Evolutionary conservation across 2,797 vertebrate genomes (phyloP).

Genomic region (Podarcis siculus): DNA sequence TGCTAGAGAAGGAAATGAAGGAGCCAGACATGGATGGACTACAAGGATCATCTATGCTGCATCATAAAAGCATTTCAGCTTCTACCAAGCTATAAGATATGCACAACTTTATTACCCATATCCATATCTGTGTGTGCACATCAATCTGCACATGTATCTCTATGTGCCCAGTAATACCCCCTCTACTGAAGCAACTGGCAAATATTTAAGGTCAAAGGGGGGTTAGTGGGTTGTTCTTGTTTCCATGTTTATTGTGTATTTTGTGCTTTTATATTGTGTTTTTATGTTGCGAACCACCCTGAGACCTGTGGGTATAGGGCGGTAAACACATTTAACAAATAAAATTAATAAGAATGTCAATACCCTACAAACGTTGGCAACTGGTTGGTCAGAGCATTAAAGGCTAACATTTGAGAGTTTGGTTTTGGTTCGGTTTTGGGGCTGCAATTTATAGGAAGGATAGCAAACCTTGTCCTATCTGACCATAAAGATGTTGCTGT

Average conservation of each 20-base stretch:
- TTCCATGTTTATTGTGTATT: too few relatives aligned
- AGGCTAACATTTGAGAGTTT: neutral
- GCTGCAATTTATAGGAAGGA: neutral
- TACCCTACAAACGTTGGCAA: neutral
- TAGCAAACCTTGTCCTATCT: neutral
- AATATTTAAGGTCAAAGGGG: too few relatives aligned
- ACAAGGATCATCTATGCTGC: neutral
- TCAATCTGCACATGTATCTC: neutral
- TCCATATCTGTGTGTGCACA: neutral
- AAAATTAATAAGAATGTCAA: neutral
- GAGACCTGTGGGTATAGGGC: too few relatives aligned
- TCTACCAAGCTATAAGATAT: neutral
- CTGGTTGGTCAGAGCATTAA: neutral
- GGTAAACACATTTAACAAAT: too few relatives aligned
- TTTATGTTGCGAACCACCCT: too few relatives aligned
- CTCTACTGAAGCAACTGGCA: neutral
- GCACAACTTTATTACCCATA: neutral
- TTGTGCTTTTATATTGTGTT: too few relatives aligned
- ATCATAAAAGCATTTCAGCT: neutral
- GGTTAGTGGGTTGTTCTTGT: too few relatives aligned
- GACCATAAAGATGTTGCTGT: neutral
- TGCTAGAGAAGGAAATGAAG: neutral
- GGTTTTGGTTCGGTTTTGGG: neutral
- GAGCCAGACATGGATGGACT: too few relatives aligned
- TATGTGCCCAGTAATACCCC: too few relatives aligned